Conservation (phyloP, 2,113 vertebrate species). For the Otolemur garnettii region DNA sequence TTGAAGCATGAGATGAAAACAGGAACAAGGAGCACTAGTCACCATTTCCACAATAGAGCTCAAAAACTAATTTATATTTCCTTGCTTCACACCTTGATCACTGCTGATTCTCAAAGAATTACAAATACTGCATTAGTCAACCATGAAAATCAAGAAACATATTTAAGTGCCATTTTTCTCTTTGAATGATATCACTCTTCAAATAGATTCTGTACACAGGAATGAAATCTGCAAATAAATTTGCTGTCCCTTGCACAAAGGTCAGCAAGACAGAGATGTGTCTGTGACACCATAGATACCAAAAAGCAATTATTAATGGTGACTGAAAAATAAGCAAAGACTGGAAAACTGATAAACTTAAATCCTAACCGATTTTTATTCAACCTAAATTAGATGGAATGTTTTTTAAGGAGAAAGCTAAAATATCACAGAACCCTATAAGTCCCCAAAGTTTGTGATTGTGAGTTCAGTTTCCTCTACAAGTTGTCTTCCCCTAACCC, state of each 20-base stretch:
- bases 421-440: background rate
- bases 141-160: background rate
- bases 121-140: background rate
- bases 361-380: background rate
- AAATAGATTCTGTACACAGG: background rate
- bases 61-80: background rate
- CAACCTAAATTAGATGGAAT: background rate
- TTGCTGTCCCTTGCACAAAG: background rate
- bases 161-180: background rate
- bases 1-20: background rate
- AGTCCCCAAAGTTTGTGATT: background rate
- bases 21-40: background rate
- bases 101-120: background rate
- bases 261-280: background rate
- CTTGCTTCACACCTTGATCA: background rate
- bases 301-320: background rate
- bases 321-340: background rate
- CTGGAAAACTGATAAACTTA: background rate
- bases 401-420: conserved; percentile 44
- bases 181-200: conserved; percentile 12
- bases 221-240: background rate
- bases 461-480: background rate
- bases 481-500: background rate
- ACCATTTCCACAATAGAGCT: background rate
- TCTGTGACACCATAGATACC: background rate